phyloP scores from a whole-genome alignment of 2,888 invertebrate species.

The Sesia apiformis region DNA sequence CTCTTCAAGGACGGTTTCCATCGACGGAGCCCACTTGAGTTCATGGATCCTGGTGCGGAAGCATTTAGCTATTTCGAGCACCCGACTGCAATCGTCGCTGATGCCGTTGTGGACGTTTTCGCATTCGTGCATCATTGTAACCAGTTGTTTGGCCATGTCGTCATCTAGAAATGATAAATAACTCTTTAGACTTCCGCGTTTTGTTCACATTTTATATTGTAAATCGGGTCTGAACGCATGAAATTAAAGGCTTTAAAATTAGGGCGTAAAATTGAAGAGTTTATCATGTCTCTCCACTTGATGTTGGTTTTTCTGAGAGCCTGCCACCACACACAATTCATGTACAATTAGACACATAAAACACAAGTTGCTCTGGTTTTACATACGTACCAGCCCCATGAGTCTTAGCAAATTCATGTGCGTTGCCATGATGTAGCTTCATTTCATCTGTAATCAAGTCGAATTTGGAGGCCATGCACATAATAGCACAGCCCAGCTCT shows the following conservation, averaged over 20 bases:
- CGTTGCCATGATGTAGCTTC: constrained; percentile 48
- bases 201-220: too few species aligned
- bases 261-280: too few species aligned
- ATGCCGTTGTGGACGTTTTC: constrained; percentile 22
- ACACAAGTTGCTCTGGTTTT: too few species aligned
- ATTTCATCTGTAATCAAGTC: constrained; percentile 40
- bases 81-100: constrained; percentile 33
- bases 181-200: too few species aligned
- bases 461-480: constrained; percentile 51
- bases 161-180: constrained; percentile 30
- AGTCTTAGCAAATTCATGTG: constrained; percentile 45
- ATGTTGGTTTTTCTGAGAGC: too few species aligned
- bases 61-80: constrained; percentile 49
- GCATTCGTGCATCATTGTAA: constrained; percentile 43
- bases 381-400: constrained; percentile 53
- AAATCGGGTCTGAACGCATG: too few species aligned
- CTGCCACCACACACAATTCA: too few species aligned
- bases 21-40: constrained; percentile 55
- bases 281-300: too few species aligned
- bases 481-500: constrained; percentile 49
- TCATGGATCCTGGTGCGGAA: constrained; percentile 53
- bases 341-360: too few species aligned
- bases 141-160: constrained; percentile 40
- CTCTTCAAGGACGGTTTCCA: constrained; percentile 48
- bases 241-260: too few species aligned